Conservation (phyloP, 92 coral and sea anemone genomes). For the Zoanthus sansibaricus region DNA sequence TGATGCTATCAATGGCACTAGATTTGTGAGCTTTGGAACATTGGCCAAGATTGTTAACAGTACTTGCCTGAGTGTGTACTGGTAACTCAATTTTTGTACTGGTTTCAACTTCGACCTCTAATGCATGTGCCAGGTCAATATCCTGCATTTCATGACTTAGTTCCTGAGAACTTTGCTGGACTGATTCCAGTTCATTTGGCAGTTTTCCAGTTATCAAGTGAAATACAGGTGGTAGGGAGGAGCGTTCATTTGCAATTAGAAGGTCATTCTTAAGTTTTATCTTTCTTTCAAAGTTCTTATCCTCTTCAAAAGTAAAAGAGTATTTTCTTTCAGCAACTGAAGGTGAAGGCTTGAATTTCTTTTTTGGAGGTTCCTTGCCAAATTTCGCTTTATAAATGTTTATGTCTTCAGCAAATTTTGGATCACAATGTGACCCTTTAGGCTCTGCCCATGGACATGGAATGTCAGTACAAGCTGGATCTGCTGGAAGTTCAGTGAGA, state of each 20-base stretch:
- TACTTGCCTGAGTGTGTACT: background rate
- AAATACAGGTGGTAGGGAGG: background rate
- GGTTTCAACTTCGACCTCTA: background rate
- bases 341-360: background rate
- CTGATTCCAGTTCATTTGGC: constrained; percentile 35
- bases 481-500: constrained; percentile 52
- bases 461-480: constrained; percentile 48
- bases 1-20: constrained; percentile 28
- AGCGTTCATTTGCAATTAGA: background rate
- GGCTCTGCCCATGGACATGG: constrained; percentile 53
- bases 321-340: constrained; percentile 20
- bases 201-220: constrained; percentile 29
- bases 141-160: background rate
- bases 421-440: constrained; percentile 49
- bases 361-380: constrained; percentile 47
- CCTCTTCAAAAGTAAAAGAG: constrained; percentile 12
- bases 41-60: background rate
- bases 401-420: constrained; percentile 39
- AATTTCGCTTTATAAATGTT: constrained; percentile 26
- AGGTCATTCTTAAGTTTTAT: constrained; percentile 24
- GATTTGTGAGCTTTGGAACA: constrained; percentile 26
- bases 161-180: constrained; percentile 36
- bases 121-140: background rate
- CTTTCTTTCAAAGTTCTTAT: constrained; percentile 25
- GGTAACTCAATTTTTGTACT: background rate